Base-by-base conservation (phyloP, 2,113 vertebrate species). In the Leptobrachium ailaonicum region DNA sequence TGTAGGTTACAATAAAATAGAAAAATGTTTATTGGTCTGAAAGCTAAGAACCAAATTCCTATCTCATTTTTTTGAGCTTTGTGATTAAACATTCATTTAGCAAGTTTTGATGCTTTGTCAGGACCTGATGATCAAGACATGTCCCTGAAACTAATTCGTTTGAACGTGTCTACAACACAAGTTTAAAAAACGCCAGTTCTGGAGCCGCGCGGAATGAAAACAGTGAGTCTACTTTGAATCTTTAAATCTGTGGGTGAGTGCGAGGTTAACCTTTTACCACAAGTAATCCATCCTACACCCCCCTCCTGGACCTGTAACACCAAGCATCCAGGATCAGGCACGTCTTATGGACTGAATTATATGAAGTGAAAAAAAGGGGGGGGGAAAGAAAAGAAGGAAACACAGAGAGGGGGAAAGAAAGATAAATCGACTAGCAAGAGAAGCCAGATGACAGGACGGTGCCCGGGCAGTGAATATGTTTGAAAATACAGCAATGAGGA, bases 401-500 rank as follows among this genome's bases (percentile, higher is more conserved):
- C 92, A 96, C 91, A 91, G 91, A 58, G 92, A 94, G 94, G 94
- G 93, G 91, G 87, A 91, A 90, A 79, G 92, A 93, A 91, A 93
- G 90, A 92, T 88, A 91, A 91, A 92, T 93, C 91, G 92, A 75
- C 92, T 92, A 89, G 89, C 88, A 90, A 87, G 91, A 92, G 94
- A 91, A 94, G 90, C 89, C 89, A 89, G 90, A 90, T 93, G 92
- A 93, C 91, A 94, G 94, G 90, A 87, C 81, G 76, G 87, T 90
- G 89, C 90, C 89, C 90, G 93, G 93, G 92, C 93, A 95, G 93
- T 92, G 94, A 95, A 86, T 94, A 92, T 91, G 91, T 94, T 95
- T 94, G 93, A 94, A 95, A 94, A 92, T 91, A 90, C 87, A 91
- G 94, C 95, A 88, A 90, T 92, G 85, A 90, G 88, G 88, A 89